Percentiles rank a stretch among this genome's conserved stretches.
These are phyloP conservation scores for Noctua janthe DNA, from an alignment of 2,888 invertebrate genomes.

Conservation along the genomic window DNA sequence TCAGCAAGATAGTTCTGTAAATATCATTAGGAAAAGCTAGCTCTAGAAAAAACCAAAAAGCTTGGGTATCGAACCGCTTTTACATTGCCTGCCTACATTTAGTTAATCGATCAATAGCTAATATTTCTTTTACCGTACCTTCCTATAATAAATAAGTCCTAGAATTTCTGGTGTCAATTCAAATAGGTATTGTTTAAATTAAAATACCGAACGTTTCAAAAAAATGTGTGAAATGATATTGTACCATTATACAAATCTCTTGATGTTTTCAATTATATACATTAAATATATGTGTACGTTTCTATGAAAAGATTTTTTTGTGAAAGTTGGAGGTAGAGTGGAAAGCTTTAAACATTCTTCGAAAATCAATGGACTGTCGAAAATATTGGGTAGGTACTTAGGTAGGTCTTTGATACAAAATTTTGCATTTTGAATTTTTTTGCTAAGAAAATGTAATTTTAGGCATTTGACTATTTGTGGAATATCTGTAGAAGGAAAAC, in stretches of 20 bases:
- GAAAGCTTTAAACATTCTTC: constrained; percentile 1
- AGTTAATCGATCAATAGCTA: background rate
- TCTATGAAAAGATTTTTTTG: background rate
- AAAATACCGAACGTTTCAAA: background rate
- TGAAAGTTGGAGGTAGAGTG: background rate
- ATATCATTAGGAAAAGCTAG: no score
- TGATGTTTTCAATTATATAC: constrained; percentile 4
- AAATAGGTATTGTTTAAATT: background rate
- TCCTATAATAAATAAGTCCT: background rate
- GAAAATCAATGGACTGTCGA: constrained; percentile 2
- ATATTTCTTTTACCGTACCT: background rate
- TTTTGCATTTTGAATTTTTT: background rate
- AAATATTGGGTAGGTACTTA: background rate
- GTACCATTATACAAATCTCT: background rate
- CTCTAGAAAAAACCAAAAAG: no score
- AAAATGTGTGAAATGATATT: background rate
- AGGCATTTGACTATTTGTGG: background rate
- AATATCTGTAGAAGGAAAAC: background rate
- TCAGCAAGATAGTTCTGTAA: no score
- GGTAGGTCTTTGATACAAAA: background rate
- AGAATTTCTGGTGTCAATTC: background rate
- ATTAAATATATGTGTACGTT: background rate
- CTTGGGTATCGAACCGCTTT: no score
- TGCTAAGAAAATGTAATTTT: background rate
- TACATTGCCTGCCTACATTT: no score